Evolutionary conservation across 1,140 invertebrate genomes (phyloP).

Genomic region (Drosophila murphyi): DNA sequence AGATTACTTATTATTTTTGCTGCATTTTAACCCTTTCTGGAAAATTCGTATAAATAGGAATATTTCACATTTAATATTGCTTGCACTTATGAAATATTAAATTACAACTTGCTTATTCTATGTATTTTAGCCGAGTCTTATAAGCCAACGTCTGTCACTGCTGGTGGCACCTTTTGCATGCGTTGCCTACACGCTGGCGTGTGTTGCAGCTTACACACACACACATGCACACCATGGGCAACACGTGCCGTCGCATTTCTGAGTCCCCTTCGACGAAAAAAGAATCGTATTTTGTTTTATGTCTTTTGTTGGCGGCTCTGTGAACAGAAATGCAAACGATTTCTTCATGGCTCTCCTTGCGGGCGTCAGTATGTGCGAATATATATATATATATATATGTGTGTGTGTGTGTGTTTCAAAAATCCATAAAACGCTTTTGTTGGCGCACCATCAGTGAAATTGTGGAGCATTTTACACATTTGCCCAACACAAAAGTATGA

Average conservation of each 20-base stretch:
- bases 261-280: background rate
- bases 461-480: constrained; percentile 46
- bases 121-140: background rate
- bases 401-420: constrained; percentile 18
- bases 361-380: constrained; percentile 15
- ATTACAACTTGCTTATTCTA: background rate
- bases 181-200: constrained; percentile 14
- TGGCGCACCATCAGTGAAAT: constrained; percentile 20
- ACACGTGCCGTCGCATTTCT: constrained; percentile 39
- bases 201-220: constrained; percentile 16
- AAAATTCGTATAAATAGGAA: too few species aligned
- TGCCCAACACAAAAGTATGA: constrained; percentile 21
- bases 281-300: constrained; percentile 73
- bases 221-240: constrained; percentile 11
- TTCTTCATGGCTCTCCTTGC: constrained; percentile 40
- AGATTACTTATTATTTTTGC: too few species aligned
- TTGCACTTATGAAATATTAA: too few species aligned
- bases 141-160: too few species aligned
- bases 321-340: constrained; percentile 46
- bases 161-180: constrained; percentile 16
- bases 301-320: constrained; percentile 12
- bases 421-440: constrained; percentile 59
- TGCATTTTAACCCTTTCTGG: too few species aligned
- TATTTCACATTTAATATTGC: too few species aligned
- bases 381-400: constrained; percentile 10